Conservation (phyloP, 2,888 invertebrate genomes). For the Aradus depressus region DNA sequence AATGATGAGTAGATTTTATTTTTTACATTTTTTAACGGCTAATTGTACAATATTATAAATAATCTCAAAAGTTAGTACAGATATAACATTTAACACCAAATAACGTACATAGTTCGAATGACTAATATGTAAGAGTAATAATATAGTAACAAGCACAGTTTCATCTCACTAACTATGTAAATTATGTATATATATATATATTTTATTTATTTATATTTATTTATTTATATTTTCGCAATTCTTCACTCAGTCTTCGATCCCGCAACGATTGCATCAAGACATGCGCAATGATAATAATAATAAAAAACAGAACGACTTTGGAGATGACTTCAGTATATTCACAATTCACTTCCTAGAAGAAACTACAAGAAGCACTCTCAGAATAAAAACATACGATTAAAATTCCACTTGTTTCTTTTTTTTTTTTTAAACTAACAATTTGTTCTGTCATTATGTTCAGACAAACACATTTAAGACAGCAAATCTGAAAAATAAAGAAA, state of each 20-base stretch:
- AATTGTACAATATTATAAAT: constrained; percentile 7
- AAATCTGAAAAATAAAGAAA: constrained; percentile 26
- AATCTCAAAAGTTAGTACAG: constrained; percentile 2
- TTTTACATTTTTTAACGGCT: constrained; percentile 2
- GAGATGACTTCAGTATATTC: constrained; percentile 5
- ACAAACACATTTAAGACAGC: constrained; percentile 27
- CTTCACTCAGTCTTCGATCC: constrained; percentile 18
- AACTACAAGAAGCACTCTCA: constrained; percentile 17
- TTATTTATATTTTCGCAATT: too few relatives aligned
- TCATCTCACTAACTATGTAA: constrained; percentile 8
- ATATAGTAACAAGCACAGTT: constrained; percentile 10
- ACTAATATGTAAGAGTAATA: constrained; percentile 19
- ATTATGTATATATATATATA: too few relatives aligned
- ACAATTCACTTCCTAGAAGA: constrained; percentile 8
- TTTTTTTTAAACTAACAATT: constrained; percentile 16
- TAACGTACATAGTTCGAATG: constrained; percentile 11
- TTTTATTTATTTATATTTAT: too few relatives aligned
- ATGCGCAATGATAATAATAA: constrained; percentile 9
- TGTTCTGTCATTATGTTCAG: constrained; percentile 23
- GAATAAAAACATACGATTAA: constrained; percentile 14
- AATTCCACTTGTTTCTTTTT: constrained; percentile 10
- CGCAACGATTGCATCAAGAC: constrained; percentile 13
- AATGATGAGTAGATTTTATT: constrained; percentile 2
- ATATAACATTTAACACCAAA: constrained; percentile 14
- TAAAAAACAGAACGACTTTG: neutral